Conservation (phyloP, 1,140 invertebrate genomes). For the Drosophila paulistorum region DNA sequence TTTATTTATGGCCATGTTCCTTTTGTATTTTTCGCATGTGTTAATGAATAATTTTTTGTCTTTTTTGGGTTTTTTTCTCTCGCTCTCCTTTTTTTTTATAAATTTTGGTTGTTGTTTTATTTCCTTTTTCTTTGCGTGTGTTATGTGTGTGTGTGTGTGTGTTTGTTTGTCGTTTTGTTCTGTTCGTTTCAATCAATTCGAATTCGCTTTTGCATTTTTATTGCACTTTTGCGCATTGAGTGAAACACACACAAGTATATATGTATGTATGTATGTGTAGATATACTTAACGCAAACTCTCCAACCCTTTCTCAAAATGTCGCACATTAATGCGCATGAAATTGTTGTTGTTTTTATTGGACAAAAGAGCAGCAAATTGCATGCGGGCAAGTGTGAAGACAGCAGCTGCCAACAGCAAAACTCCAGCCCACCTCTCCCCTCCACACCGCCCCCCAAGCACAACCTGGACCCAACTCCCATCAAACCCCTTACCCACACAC, state of each 20-base stretch:
- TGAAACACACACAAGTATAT: not conserved
- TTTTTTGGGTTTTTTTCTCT: constrained; percentile 32
- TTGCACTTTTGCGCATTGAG: constrained; percentile 57
- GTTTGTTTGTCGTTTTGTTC: constrained; percentile 23
- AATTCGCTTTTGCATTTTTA: constrained; percentile 73
- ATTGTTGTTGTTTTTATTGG: constrained; percentile 48
- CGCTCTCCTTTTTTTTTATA: not conserved
- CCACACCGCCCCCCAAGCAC: not conserved
- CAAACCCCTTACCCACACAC: not conserved
- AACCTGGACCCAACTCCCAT: not conserved
- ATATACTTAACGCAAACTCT: constrained; percentile 3
- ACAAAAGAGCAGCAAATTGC: constrained; percentile 54
- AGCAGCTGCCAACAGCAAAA: constrained; percentile 51
- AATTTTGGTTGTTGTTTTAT: not conserved
- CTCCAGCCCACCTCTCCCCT: constrained; percentile 4
- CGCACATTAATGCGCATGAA: constrained; percentile 64
- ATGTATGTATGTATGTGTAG: not conserved
- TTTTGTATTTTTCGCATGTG: constrained; percentile 77
- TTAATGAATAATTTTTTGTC: constrained; percentile 79
- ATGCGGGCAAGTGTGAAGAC: constrained; percentile 55
- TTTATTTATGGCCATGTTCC: constrained; percentile 78
- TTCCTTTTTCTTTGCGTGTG: constrained; percentile 19
- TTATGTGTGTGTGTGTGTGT: not conserved
- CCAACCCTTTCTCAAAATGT: constrained; percentile 55
- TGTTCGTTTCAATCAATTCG: constrained; percentile 62